Evolutionary conservation across 2,113 vertebrate species (phyloP).

Genomic region (Empidonax traillii): DNA sequence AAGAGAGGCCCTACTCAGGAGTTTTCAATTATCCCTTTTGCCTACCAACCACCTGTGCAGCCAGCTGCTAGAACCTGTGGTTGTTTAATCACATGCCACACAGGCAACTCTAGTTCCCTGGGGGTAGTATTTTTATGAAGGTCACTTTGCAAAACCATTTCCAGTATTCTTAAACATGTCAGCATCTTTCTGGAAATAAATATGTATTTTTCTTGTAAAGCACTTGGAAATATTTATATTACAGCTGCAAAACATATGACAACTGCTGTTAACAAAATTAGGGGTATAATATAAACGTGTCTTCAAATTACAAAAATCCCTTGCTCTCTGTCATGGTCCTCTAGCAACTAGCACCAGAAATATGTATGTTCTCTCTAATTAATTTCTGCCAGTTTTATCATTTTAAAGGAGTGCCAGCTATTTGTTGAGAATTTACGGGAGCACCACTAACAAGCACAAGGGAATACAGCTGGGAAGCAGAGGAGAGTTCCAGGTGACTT

Average conservation of each 20-base stretch:
- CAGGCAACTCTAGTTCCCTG: background rate
- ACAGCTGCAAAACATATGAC: background rate
- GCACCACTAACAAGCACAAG: fast-evolving
- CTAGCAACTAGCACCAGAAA: fast-evolving
- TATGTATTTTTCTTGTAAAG: background rate
- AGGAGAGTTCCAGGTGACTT: too few species aligned
- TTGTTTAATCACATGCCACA: background rate
- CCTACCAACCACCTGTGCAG: background rate
- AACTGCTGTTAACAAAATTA: background rate
- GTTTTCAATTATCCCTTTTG: background rate
- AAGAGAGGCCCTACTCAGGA: fast-evolving
- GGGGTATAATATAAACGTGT: background rate
- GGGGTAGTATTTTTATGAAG: background rate
- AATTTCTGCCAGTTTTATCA: background rate
- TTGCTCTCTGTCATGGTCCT: background rate
- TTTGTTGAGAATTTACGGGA: background rate
- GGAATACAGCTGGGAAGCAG: background rate
- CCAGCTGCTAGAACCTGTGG: background rate
- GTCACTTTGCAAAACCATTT: background rate
- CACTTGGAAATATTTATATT: background rate
- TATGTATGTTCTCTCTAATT: fast-evolving
- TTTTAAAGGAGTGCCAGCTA: background rate
- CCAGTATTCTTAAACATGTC: background rate
- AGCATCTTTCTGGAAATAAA: background rate
- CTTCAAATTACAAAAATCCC: background rate